Base-by-base conservation (phyloP, 2,113 vertebrate species). In the Tragelaphus imberbis region DNA sequence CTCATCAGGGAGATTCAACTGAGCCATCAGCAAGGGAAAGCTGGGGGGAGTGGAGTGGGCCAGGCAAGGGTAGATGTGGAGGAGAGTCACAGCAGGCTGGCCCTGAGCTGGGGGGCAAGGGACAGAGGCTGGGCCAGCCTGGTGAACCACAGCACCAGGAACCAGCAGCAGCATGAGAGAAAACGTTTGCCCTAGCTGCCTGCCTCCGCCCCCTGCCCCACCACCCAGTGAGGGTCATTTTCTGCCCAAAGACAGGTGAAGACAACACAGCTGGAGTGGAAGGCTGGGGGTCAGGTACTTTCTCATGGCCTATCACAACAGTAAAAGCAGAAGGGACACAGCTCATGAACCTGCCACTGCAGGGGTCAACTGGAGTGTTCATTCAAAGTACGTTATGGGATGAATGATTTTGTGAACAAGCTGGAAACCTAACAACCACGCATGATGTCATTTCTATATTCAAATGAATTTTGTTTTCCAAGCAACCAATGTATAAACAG, bases 131-230 rank as follows among this genome's bases (percentile, higher is more conserved):
- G 25, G 40, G 1, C 36, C 4, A 1, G 12, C 55, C 49, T 27
- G 0, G 2, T n/a, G 19, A 84, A 33, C 40, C 15, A 11, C 17
- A 82, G 75, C 8, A 19, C 25, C 14, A 6, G 56, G 28, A 84
- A 40, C 28, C 33, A 79, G 56, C 6, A 55, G 3, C 16, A 0
- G 8, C 8, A 5, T 36, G 27, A 77, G 49, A 44, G 21, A 59
- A 51, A 84, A 36, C 30, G 53, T 36, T 0, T 2, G 19, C 5
- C 30, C 25, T 44, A 27, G 7, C 40, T 44, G 40, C 77, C 40
- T 25, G 14, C 2, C 21, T 6, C 12, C 1, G 0, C 71, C 3
- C 16, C 3, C 16, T 3, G 2, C 3, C 12, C 59, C 4, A 0
- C 55, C 59, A 6, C 17, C 40, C 11, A 4, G 25, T 2, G 27